phyloP scores from a whole-genome alignment of 1,140 invertebrate species.

The Heterodera carotae region DNA sequence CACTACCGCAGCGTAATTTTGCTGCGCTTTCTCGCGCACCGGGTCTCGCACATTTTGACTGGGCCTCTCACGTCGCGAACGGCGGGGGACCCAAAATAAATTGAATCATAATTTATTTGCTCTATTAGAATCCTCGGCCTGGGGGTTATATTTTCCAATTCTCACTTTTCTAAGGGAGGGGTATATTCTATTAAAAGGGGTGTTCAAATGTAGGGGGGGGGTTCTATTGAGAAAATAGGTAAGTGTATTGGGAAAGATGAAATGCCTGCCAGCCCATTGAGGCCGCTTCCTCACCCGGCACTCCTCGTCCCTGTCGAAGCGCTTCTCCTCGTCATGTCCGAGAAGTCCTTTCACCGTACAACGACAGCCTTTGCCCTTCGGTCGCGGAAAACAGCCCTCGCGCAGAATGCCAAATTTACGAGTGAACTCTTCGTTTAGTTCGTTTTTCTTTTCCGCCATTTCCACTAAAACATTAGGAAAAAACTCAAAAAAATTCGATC shows the following conservation, averaged over 20 bases:
- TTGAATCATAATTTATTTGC: too few relatives aligned
- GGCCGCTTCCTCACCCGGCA: constrained; percentile 30
- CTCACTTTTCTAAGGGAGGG: too few relatives aligned
- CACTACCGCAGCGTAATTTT: constrained; percentile 53
- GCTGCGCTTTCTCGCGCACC: constrained; percentile 52
- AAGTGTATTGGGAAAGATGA: too few relatives aligned
- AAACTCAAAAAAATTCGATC: neutral
- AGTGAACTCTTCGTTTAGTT: constrained; percentile 46
- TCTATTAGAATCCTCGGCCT: too few relatives aligned
- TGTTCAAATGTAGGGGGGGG: too few relatives aligned
- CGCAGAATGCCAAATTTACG: constrained; percentile 30
- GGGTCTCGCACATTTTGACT: constrained; percentile 53
- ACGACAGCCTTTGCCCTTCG: constrained; percentile 46
- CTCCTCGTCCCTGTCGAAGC: constrained; percentile 46
- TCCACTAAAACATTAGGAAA: neutral
- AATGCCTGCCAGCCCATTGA: too few relatives aligned
- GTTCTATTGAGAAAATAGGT: too few relatives aligned
- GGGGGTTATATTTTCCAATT: too few relatives aligned
- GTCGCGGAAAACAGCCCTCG: constrained; percentile 50
- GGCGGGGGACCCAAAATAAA: neutral
- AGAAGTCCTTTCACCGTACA: constrained; percentile 45
- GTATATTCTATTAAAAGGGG: too few relatives aligned
- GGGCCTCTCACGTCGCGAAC: constrained; percentile 2
- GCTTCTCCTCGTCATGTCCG: constrained; percentile 43
- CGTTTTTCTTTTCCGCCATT: constrained; percentile 35